Conservation (phyloP, 2,113 vertebrate species). For the zebrafish (Danio rerio) region GRCz12tu NC_133180.1:18130001-18130500, state of each 20-base stretch:
- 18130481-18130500: constrained; percentile 14
- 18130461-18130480: background rate
- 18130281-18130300: constrained; percentile 65
- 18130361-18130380: constrained; percentile 13
- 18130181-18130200: background rate
- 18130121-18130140: background rate
- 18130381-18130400: background rate
- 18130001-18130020: background rate
- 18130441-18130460: constrained; percentile 5
- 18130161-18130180: background rate
- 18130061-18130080: background rate
- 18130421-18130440: constrained; percentile 17
- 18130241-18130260: constrained; percentile 5
- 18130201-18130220: background rate
- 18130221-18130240: background rate
- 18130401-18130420: constrained; percentile 1
- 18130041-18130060: background rate
- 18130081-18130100: background rate
- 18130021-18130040: background rate
- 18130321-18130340: constrained; percentile 27
- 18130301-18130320: constrained; percentile 57
- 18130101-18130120: background rate
- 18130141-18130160: background rate
- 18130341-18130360: constrained; percentile 33
- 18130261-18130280: constrained; percentile 60